Conservation (phyloP, 2,113 vertebrate species). For the Platysteira castanea region DNA sequence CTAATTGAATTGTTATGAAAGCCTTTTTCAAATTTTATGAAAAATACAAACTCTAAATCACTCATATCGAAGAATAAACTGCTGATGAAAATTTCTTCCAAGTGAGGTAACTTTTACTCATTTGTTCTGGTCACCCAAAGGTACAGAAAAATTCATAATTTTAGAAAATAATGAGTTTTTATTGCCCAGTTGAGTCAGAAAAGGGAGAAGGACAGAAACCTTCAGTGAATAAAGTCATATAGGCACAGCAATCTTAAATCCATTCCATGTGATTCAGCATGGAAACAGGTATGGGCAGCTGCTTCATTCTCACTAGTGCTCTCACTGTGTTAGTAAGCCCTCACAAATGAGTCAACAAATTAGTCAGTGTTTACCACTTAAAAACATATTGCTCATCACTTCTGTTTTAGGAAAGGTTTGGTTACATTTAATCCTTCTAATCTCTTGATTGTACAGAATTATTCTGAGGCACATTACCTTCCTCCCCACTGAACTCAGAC, state of each 20-base stretch:
- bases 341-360: background rate
- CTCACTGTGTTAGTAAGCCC: background rate
- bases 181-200: background rate
- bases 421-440: background rate
- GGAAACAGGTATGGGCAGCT: background rate
- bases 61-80: background rate
- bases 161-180: background rate
- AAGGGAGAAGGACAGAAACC: background rate
- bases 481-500: background rate
- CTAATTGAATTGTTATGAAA: background rate
- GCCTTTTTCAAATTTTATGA: background rate
- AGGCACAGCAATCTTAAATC: background rate
- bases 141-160: background rate
- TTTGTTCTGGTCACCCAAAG: background rate
- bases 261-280: background rate
- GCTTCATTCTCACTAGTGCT: background rate
- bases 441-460: slow-evolving; percentile 25
- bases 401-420: slow-evolving; percentile 11
- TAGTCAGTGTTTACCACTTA: background rate
- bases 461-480: slow-evolving; percentile 4
- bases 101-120: background rate
- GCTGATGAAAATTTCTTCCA: background rate
- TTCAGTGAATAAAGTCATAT: background rate
- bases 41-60: background rate
- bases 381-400: background rate